Percentiles rank a stretch among this genome's conserved stretches.
phyloP scores from a whole-genome alignment of 2,113 vertebrate genomes.

The Chaetodon auriga region DNA sequence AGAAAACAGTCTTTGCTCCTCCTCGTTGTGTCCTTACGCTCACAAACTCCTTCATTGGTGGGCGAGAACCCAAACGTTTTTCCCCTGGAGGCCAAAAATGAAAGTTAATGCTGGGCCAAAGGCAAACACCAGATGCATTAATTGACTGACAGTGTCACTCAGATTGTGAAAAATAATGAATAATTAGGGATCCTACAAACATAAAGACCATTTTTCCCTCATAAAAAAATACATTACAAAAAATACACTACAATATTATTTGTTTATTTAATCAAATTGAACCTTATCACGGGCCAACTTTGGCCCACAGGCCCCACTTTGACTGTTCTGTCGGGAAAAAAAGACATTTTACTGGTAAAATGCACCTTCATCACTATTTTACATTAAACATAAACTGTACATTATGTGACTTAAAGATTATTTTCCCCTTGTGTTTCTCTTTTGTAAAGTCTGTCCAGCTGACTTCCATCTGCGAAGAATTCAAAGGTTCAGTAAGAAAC shows the following conservation, averaged over 20 bases:
- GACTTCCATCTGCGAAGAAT: slow-evolving; percentile 43
- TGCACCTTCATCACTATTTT: neutral
- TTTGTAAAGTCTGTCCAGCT: slow-evolving; percentile 24
- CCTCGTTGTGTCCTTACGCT: slow-evolving; percentile 5
- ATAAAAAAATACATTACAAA: too few relatives aligned
- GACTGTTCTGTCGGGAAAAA: neutral
- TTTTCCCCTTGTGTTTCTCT: neutral
- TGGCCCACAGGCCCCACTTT: too few relatives aligned
- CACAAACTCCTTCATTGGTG: slow-evolving; percentile 48
- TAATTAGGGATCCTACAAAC: too few relatives aligned
- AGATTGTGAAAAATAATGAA: too few relatives aligned
- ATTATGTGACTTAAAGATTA: neutral
- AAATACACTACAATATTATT: too few relatives aligned
- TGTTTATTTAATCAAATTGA: too few relatives aligned
- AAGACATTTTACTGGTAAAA: slow-evolving; percentile 45
- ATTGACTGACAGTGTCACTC: too few relatives aligned
- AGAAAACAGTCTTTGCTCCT: slow-evolving; percentile 47
- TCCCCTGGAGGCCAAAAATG: too few relatives aligned
- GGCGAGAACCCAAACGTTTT: neutral
- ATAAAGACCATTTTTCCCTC: too few relatives aligned
- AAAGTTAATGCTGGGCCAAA: too few relatives aligned
- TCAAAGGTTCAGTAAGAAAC: slow-evolving; percentile 1
- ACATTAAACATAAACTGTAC: neutral
- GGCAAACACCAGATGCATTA: too few relatives aligned
- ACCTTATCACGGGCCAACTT: too few relatives aligned